Base-by-base conservation (phyloP, 1,140 invertebrate genomes). In the Drosophila lacteicornis region DNA sequence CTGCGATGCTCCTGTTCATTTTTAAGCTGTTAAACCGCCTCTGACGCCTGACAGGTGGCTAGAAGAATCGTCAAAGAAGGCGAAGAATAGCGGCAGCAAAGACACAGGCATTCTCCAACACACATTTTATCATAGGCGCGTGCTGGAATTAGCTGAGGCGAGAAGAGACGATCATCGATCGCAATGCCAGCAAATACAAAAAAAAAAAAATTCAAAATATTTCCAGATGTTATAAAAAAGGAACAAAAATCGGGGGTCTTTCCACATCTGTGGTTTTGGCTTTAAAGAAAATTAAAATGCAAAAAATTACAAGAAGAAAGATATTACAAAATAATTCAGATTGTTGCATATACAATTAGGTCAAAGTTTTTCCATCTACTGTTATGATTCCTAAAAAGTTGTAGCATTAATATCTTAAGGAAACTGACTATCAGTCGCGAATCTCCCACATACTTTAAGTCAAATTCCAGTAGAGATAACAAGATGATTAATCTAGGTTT, bases 41-140 rank as follows among this genome's bases (percentile, higher is more conserved):
- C 60, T 85, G 82, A 84, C 78, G 78, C 36, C 82, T 85, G 82
- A 84, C 82, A 84, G 82, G 82, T 85, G 82, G 68, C 78, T 74
- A 55, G 66, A 61, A 51, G 38, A 62, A 65, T 62, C 62, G 40
- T 55, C 53, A 40, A 40, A 65, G 38, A 22, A 19, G 63, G 58
- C 38, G 17, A 33, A 25, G 38, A 27, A 58, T 27, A 17, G 53
- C 53, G 8, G 49, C 30, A 30, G 25, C 36, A 3, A 45, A 25
- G 63, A 67, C 9, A 15, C 49, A 50, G 63, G 50, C 65, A 79
- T 82, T 75, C 57, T 38, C 59, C 50, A 40, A 46, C 19, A 62
- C 38, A 63, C 68, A 81, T 85, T 85, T 74, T 78, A 43, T 85
- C 63, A 78, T 66, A 66, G 78, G 58, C 82, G 74, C 82, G 82